These are phyloP conservation scores for Ceryle rudis DNA, from an alignment of 2,797 vertebrate genomes.

Conservation along the genomic window DNA sequence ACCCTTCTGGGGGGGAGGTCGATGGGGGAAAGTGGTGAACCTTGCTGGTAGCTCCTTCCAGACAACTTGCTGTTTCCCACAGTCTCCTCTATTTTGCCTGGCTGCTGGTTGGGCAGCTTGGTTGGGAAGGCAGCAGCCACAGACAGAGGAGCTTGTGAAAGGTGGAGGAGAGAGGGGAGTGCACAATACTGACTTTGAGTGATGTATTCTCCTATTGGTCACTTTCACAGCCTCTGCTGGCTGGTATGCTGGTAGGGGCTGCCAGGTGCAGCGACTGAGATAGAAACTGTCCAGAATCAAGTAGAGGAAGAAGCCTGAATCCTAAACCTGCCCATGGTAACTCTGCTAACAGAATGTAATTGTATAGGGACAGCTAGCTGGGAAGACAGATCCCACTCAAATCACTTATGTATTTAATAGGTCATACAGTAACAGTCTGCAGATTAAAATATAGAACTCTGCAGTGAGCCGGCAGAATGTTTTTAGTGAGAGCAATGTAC, in stretches of 20 bases:
- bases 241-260: neutral
- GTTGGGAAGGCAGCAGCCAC: neutral
- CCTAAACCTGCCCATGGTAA: neutral
- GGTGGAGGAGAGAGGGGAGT: neutral
- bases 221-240: neutral
- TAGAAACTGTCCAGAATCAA: neutral
- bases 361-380: neutral
- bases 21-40: neutral
- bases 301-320: neutral
- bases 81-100: neutral
- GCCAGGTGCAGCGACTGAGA: neutral
- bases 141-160: neutral
- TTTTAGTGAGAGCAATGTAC: neutral
- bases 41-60: neutral
- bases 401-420: neutral
- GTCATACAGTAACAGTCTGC: no score
- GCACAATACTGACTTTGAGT: rapidly evolving
- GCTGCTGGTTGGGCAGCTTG: neutral
- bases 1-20: rapidly evolving
- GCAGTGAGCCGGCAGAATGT: neutral
- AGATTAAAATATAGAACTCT: neutral
- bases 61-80: neutral
- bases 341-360: neutral
- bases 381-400: neutral
- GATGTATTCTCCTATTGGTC: neutral